phyloP scores from a whole-genome alignment of 2,797 vertebrate genomes.

The Onychomys torridus region DNA sequence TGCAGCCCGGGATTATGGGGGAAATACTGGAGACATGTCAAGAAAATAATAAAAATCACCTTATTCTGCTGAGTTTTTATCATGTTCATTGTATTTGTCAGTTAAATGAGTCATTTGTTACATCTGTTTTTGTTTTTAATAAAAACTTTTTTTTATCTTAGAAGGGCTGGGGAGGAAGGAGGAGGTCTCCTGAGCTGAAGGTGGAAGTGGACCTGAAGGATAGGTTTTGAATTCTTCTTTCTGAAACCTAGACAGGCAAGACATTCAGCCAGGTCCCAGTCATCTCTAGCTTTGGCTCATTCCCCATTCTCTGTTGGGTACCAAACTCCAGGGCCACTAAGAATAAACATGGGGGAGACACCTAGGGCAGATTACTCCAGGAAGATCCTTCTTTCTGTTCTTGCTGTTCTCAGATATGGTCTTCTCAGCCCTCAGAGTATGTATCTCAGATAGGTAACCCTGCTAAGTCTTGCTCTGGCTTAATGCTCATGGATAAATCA shows the following conservation, averaged over 20 bases:
- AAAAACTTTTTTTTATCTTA: neutral
- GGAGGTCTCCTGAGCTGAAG: neutral
- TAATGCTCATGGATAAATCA: neutral
- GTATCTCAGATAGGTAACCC: neutral
- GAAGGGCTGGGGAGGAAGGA: neutral
- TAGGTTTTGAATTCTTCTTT: neutral
- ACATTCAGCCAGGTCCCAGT: neutral
- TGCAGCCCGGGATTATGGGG: constrained; percentile 11
- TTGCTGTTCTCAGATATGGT: neutral
- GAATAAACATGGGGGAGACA: neutral
- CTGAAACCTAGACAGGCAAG: neutral
- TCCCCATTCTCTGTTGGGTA: neutral
- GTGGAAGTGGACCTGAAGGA: neutral
- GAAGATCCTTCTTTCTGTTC: neutral
- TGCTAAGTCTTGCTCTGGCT: neutral
- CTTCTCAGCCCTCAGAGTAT: neutral
- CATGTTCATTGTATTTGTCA: constrained; percentile 10
- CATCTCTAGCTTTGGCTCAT: neutral
- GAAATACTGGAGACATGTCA: constrained; percentile 48
- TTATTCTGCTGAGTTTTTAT: constrained; percentile 41
- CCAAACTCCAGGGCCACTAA: neutral
- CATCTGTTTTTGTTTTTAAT: constrained; percentile 48
- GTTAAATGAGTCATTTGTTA: constrained; percentile 40
- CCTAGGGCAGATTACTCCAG: neutral
- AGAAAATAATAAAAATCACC: constrained; percentile 68